These are phyloP conservation scores for Ispidina picta DNA, from an alignment of 2,797 vertebrate genomes.

Conservation along the genomic window DNA sequence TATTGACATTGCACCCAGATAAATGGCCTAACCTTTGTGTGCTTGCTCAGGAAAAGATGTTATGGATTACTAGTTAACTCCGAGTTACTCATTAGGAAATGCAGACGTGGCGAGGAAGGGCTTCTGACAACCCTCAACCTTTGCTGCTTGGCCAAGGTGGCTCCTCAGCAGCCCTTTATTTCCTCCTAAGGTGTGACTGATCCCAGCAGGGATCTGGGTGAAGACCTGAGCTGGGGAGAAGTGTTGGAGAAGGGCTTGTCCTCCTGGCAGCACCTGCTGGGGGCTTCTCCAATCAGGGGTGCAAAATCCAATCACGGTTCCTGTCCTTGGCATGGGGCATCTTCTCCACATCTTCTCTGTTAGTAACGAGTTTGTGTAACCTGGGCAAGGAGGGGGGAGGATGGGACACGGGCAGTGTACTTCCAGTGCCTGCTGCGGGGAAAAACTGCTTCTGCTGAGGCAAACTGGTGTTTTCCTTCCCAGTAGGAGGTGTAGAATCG, in stretches of 20 bases:
- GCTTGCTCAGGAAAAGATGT: slow-evolving; percentile 32
- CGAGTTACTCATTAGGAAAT: slow-evolving; percentile 55
- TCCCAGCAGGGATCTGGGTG: not conserved
- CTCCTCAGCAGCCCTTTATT: not conserved
- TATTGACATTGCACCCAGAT: not conserved
- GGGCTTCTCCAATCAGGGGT: not conserved
- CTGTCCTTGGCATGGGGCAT: fast-evolving
- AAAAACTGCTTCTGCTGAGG: not conserved
- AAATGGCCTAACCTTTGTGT: slow-evolving; percentile 40
- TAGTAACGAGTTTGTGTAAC: not conserved
- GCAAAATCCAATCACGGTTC: not conserved
- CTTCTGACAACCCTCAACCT: not conserved
- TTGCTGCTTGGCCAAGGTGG: not conserved
- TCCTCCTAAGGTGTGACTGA: not conserved
- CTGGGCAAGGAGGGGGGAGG: not conserved
- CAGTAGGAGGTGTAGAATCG: not conserved
- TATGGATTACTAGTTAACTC: slow-evolving; percentile 60
- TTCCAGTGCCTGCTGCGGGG: not conserved
- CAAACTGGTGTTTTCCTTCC: not conserved
- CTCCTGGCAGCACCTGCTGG: not conserved
- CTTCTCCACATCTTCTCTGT: not conserved
- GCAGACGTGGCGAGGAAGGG: not conserved
- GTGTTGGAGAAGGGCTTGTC: not conserved
- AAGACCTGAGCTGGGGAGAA: not conserved
- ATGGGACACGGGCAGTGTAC: not conserved